Conservation (phyloP, 2,113 vertebrate genomes). For the Zeus faber region DNA sequence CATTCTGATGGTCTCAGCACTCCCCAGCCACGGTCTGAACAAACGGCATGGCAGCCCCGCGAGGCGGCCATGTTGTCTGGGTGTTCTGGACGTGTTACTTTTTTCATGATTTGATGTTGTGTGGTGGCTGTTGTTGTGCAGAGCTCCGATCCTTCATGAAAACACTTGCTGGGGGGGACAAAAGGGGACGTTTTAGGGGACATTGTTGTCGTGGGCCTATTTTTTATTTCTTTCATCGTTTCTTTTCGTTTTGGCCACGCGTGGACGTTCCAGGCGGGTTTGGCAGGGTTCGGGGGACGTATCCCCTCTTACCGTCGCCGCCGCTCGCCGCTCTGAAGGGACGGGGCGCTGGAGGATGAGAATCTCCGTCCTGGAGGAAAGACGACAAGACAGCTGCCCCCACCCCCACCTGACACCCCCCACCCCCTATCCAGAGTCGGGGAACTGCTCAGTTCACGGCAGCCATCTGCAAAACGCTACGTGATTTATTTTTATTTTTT, state of each 20-base stretch:
- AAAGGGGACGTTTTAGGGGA: not conserved
- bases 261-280: too few relatives aligned
- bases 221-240: slow-evolving; percentile 56
- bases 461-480: slow-evolving; percentile 20
- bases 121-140: too few relatives aligned
- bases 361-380: slow-evolving; percentile 29
- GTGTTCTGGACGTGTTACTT: slow-evolving; percentile 11
- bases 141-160: too few relatives aligned
- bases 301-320: too few relatives aligned
- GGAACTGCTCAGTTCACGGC: slow-evolving; percentile 37
- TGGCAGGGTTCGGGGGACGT: too few relatives aligned
- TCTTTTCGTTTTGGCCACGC: too few relatives aligned
- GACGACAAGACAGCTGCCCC: slow-evolving; percentile 53
- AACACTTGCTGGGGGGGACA: not conserved
- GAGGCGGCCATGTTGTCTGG: slow-evolving; percentile 23
- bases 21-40: slow-evolving; percentile 39
- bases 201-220: slow-evolving; percentile 38
- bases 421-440: slow-evolving; percentile 22
- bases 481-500: too few relatives aligned
- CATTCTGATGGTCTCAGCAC: slow-evolving; percentile 53
- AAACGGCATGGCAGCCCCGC: slow-evolving; percentile 27
- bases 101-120: slow-evolving; percentile 40
- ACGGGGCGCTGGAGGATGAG: slow-evolving; percentile 30
- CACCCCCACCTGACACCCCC: slow-evolving; percentile 14
- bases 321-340: too few relatives aligned